These are phyloP conservation scores for Synergus itoensis DNA, from an alignment of 2,888 invertebrate genomes.

Conservation along the genomic window DNA sequence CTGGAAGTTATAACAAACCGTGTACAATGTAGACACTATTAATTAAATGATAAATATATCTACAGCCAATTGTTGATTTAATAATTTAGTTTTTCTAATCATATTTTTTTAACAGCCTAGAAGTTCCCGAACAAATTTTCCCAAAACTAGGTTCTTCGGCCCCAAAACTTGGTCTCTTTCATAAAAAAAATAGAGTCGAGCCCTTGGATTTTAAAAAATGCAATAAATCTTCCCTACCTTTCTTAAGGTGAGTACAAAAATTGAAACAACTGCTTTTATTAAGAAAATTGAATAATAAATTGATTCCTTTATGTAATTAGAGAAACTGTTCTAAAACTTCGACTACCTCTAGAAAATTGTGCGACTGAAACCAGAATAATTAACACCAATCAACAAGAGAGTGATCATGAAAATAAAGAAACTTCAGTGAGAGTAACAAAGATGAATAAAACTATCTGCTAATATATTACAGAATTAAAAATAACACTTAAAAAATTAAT, in stretches of 20 bases:
- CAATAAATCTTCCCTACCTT: neutral
- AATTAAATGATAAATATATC: neutral
- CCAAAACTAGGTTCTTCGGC: constrained; percentile 42
- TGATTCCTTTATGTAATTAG: neutral
- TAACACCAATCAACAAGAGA: neutral
- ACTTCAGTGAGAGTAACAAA: neutral
- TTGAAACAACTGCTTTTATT: neutral
- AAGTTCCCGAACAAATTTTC: constrained; percentile 29
- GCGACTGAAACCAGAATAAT: neutral
- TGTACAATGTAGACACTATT: neutral
- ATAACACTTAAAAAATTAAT: neutral
- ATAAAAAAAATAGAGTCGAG: constrained; percentile 53
- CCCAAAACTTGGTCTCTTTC: constrained; percentile 31
- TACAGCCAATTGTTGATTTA: neutral
- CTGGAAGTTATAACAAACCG: constrained; percentile 25
- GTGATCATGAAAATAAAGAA: neutral
- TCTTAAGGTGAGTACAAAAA: neutral
- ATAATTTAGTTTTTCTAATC: neutral
- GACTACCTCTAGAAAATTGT: constrained; percentile 13
- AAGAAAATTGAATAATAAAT: neutral
- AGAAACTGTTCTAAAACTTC: constrained; percentile 25
- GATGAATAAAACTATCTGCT: neutral
- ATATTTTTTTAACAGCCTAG: neutral
- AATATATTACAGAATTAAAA: neutral
- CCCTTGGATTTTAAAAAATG: constrained; percentile 37